These are phyloP conservation scores for Neelides folsomi DNA, from an alignment of 2,888 invertebrate genomes.

Conservation along the genomic window DNA sequence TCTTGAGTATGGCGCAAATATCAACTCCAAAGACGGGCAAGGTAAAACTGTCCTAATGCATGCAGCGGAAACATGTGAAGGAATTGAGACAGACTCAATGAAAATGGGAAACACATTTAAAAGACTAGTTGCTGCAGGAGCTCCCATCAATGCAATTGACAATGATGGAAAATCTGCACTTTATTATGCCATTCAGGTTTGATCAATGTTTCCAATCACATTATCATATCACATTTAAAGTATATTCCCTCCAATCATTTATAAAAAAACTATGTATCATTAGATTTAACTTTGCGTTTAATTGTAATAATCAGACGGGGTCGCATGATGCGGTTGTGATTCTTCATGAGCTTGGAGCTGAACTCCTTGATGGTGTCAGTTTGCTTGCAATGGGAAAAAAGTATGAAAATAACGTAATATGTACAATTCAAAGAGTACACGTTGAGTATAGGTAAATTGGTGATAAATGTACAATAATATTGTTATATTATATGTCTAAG, in stretches of 20 bases:
- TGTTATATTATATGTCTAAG: too few relatives aligned
- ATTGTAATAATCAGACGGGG: constrained; percentile 30
- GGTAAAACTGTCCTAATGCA: constrained; percentile 30
- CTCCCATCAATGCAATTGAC: constrained; percentile 30
- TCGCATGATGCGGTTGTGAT: constrained; percentile 32
- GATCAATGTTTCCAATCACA: not conserved
- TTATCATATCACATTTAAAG: too few relatives aligned
- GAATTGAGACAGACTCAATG: constrained; percentile 31
- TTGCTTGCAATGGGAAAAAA: constrained; percentile 29
- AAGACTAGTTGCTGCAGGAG: constrained; percentile 29
- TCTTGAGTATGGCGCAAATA: constrained; percentile 32
- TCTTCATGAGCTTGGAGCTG: constrained; percentile 31
- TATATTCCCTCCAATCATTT: too few relatives aligned
- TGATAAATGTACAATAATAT: too few relatives aligned
- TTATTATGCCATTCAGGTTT: constrained; percentile 31
- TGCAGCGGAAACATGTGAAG: constrained; percentile 32
- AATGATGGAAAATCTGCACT: constrained; percentile 32
- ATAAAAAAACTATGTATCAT: too few relatives aligned
- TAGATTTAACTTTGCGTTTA: not conserved
- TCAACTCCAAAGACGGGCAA: constrained; percentile 30
- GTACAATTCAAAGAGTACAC: too few relatives aligned
- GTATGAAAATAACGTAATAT: not conserved
- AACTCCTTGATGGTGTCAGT: constrained; percentile 30
- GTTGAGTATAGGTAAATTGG: too few relatives aligned
- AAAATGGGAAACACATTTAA: constrained; percentile 32